Percentiles rank a stretch among this genome's conserved stretches.
Evolutionary conservation across 2,888 invertebrate genomes (phyloP).

Genomic region (Nomada ruficornis): DNA sequence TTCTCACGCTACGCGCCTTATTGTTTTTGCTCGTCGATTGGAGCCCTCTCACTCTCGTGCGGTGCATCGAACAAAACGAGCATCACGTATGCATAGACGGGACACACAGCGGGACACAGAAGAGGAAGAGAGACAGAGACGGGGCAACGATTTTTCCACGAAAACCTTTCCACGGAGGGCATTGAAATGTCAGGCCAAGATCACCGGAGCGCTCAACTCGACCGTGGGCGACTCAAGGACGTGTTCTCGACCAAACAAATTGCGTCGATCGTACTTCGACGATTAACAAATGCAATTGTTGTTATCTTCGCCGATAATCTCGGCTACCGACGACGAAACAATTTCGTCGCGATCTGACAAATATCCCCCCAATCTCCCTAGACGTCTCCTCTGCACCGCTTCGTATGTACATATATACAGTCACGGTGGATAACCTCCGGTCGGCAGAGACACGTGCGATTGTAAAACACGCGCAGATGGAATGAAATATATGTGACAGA

Average conservation of each 20-base stretch:
- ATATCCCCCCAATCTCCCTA: constrained; percentile 7
- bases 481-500: not conserved
- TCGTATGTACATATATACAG: no score
- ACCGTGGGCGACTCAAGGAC: constrained; percentile 67
- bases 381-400: no score
- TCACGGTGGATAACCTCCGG: no score
- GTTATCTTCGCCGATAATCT: constrained; percentile 29
- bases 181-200: constrained; percentile 71
- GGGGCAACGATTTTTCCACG: constrained; percentile 44
- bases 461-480: not conserved
- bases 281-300: constrained; percentile 27
- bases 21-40: not conserved
- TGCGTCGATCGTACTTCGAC: constrained; percentile 30
- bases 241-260: constrained; percentile 63
- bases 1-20: constrained; percentile 25
- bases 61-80: not conserved
- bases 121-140: not conserved
- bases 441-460: no score
- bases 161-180: constrained; percentile 44
- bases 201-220: constrained; percentile 62
- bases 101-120: not conserved
- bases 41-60: not conserved
- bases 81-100: not conserved
- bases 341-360: constrained; percentile 11
- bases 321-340: not conserved